Conservation (phyloP, 2,797 vertebrate genomes). For the Tenualosa thibaudeaui region DNA sequence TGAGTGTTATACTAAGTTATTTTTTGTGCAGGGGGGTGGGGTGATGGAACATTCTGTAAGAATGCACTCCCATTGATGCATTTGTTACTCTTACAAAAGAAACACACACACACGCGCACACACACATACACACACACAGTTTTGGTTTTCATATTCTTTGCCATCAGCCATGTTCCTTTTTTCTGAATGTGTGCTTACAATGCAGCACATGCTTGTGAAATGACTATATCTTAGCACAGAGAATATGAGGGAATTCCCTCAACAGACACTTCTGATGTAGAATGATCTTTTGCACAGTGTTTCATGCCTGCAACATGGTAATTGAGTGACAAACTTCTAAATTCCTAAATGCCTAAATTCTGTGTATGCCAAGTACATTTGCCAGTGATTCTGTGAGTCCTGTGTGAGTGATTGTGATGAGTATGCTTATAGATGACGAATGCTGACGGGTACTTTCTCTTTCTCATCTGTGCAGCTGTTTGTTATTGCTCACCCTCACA, state of each 20-base stretch:
- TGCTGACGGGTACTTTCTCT: background rate
- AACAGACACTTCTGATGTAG: background rate
- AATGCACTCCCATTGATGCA: background rate
- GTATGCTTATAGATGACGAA: background rate
- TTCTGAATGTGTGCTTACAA: background rate
- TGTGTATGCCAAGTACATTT: background rate
- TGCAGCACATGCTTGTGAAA: background rate
- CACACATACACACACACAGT: conserved; percentile 12
- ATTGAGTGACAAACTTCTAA: no score
- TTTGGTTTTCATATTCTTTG: background rate
- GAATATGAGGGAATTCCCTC: background rate
- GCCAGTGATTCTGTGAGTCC: no score
- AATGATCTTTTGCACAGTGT: background rate
- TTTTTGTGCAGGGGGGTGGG: background rate
- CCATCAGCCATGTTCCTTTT: background rate
- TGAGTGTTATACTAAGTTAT: conserved; percentile 13
- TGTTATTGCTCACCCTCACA: conserved; percentile 5
- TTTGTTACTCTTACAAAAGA: conserved; percentile 4
- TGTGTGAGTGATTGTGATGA: background rate
- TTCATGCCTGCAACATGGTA: no score
- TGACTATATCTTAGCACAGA: background rate
- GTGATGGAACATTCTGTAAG: background rate
- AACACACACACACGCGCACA: background rate
- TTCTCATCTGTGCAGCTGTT: conserved; percentile 13
- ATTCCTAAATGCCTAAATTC: no score